These are phyloP conservation scores for Salmo trutta DNA, from an alignment of 2,797 vertebrate species.

Conservation along the genomic window DNA sequence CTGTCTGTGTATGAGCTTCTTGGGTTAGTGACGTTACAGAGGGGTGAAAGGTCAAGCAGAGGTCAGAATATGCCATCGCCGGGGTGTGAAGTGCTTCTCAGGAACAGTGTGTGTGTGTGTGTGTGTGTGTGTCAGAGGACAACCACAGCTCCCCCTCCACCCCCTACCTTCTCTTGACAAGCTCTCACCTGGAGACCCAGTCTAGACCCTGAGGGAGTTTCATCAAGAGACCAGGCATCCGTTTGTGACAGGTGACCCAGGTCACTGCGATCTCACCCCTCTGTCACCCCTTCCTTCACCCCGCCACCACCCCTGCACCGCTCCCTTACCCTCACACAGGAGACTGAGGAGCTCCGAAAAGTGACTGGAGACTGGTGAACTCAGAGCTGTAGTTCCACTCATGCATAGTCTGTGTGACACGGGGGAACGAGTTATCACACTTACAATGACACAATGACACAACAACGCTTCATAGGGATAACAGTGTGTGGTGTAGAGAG, in stretches of 20 bases:
- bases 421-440: no score
- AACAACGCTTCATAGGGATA: neutral
- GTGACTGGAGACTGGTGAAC: slow-evolving; percentile 35
- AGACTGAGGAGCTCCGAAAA: neutral
- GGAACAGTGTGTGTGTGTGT: slow-evolving; percentile 24
- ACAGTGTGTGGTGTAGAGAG: neutral
- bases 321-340: neutral
- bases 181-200: slow-evolving; percentile 59
- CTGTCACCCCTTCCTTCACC: slow-evolving; percentile 34
- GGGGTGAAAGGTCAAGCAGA: slow-evolving; percentile 41
- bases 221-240: slow-evolving; percentile 43
- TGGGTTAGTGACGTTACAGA: neutral
- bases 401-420: slow-evolving; percentile 2
- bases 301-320: slow-evolving; percentile 5
- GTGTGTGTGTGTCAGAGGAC: neutral
- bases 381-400: slow-evolving; percentile 8
- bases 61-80: slow-evolving; percentile 41
- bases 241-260: slow-evolving; percentile 62
- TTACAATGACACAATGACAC: no score
- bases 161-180: slow-evolving; percentile 51
- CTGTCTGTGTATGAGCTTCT: slow-evolving; percentile 24
- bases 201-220: slow-evolving; percentile 51
- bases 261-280: slow-evolving; percentile 60
- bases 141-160: neutral
- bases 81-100: slow-evolving; percentile 61